Evolutionary conservation across 2,888 invertebrate species (phyloP).

Genomic region (Parascotia fuliginaria): DNA sequence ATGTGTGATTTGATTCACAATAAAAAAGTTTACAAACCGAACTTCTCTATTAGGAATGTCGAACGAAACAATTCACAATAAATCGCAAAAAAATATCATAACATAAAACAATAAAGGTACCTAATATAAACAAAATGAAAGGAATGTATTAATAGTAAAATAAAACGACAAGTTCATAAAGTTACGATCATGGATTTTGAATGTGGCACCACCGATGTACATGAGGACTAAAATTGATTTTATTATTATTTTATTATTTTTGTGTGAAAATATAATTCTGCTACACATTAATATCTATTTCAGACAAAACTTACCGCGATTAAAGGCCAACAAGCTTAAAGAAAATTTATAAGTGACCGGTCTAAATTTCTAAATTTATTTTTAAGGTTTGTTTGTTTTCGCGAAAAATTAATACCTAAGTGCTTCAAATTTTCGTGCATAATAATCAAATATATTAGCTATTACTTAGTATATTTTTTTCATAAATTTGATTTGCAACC

Average conservation of each 20-base stretch:
- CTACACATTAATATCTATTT: constrained; percentile 29
- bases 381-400: constrained; percentile 4
- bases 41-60: background rate
- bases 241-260: no score
- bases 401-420: constrained; percentile 42
- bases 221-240: constrained; percentile 9
- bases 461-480: constrained; percentile 22
- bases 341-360: background rate
- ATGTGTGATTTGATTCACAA: no score
- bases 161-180: constrained; percentile 27
- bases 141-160: constrained; percentile 17
- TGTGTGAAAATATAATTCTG: constrained; percentile 25
- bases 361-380: constrained; percentile 3
- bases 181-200: constrained; percentile 17
- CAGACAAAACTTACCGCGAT: constrained; percentile 10
- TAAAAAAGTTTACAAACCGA: background rate
- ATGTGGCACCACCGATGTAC: constrained; percentile 2
- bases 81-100: background rate
- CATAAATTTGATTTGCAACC: constrained; percentile 49
- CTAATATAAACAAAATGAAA: background rate
- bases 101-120: background rate
- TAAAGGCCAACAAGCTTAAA: constrained; percentile 23
- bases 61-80: background rate
- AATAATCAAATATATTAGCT: constrained; percentile 34
- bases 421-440: constrained; percentile 51